Percentiles rank a stretch among this genome's conserved stretches.
phyloP scores from a whole-genome alignment of 2,113 vertebrate genomes.

The Amphiprion percula region DNA sequence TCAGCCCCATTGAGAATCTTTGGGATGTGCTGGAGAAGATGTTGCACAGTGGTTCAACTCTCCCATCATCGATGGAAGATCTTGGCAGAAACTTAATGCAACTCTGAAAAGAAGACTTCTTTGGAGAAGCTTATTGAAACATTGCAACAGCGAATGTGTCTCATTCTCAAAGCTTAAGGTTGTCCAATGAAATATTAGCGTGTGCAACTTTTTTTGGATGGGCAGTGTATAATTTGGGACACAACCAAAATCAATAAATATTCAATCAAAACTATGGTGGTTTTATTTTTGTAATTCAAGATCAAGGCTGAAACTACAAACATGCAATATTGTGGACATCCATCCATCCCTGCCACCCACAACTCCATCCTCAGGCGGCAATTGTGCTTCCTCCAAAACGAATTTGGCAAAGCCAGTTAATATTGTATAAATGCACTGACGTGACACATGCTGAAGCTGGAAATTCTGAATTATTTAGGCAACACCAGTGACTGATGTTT shows the following conservation, averaged over 20 bases:
- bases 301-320: background rate
- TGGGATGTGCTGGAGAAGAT: no score
- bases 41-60: no score
- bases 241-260: background rate
- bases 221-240: background rate
- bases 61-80: no score
- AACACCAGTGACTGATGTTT: background rate
- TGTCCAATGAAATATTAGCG: no score
- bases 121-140: no score
- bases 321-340: background rate
- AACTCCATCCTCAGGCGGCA: background rate
- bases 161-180: no score
- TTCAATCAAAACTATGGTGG: background rate
- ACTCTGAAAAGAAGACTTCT: no score
- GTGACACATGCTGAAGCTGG: background rate
- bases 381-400: conserved; percentile 7
- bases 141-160: no score
- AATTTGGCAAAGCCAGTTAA: conserved; percentile 5
- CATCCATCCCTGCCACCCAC: background rate
- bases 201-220: no score
- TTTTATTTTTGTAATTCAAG: background rate
- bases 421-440: conserved; percentile 1
- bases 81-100: no score
- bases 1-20: no score
- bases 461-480: background rate